Evolutionary conservation across 2,888 invertebrate genomes (phyloP).

Genomic region (Tetragonula carbonaria): DNA sequence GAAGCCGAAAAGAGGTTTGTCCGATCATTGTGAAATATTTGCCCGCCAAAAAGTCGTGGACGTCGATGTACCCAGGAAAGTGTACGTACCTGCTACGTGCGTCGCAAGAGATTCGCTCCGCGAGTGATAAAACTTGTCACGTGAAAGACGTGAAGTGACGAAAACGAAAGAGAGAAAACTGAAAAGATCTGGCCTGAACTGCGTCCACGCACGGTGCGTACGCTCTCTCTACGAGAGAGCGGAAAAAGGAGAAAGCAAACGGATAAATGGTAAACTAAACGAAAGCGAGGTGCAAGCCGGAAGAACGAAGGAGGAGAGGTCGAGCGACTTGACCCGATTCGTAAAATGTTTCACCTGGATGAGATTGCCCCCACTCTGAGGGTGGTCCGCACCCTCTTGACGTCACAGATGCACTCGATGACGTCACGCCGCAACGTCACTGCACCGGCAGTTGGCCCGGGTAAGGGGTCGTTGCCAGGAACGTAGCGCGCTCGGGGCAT

Average conservation of each 20-base stretch:
- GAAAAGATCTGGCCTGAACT: too few relatives aligned
- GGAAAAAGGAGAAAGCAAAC: background rate
- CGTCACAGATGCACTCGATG: constrained; percentile 82
- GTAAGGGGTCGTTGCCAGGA: constrained; percentile 71
- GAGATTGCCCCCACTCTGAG: constrained; percentile 63
- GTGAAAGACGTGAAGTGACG: too few relatives aligned
- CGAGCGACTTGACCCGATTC: constrained; percentile 70
- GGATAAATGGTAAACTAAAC: constrained; percentile 38
- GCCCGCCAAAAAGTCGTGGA: constrained; percentile 1
- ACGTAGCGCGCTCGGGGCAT: constrained; percentile 62
- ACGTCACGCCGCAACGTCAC: constrained; percentile 85
- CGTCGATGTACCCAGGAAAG: background rate
- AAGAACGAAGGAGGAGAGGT: background rate
- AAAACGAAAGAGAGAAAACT: too few relatives aligned
- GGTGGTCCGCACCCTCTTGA: constrained; percentile 82
- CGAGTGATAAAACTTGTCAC: background rate
- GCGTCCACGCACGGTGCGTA: background rate
- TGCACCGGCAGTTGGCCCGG: constrained; percentile 84
- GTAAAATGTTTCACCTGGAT: constrained; percentile 70
- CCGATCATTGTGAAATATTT: constrained; percentile 36
- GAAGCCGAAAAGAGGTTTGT: constrained; percentile 30
- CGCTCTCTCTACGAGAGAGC: background rate
- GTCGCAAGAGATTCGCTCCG: background rate
- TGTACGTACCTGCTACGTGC: too few relatives aligned
- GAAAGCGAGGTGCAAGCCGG: constrained; percentile 21